Percentiles rank a stretch among this genome's conserved stretches.
Conservation (phyloP, 2,797 vertebrate genomes). For the Coreius guichenoti region DNA sequence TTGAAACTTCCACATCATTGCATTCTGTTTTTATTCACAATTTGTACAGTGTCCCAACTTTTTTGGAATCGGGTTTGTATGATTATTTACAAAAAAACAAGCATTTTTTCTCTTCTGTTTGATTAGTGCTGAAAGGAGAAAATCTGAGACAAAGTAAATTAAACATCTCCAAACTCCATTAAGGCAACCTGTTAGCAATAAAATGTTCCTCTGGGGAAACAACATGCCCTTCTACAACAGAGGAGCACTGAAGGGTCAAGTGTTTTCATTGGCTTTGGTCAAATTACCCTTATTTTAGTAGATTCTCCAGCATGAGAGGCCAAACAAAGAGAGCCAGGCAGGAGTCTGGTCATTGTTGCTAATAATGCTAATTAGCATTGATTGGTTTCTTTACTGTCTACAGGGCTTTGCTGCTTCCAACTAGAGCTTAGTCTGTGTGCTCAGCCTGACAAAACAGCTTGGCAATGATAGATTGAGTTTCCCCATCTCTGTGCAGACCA, state of each 20-base stretch:
- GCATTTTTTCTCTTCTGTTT: background rate
- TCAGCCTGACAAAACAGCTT: slow-evolving; percentile 61
- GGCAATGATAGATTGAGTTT: slow-evolving; percentile 69
- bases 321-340: slow-evolving; percentile 53
- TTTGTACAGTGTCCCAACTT: no score
- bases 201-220: background rate
- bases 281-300: slow-evolving; percentile 51
- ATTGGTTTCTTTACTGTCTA: slow-evolving; percentile 68
- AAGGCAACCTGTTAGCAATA: slow-evolving; percentile 6
- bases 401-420: slow-evolving; percentile 70
- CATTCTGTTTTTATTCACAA: no score
- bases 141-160: background rate
- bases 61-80: no score
- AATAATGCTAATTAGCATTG: slow-evolving; percentile 77
- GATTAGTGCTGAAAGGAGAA: background rate
- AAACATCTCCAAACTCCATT: background rate
- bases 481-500: slow-evolving; percentile 76
- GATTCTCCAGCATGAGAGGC: slow-evolving; percentile 58
- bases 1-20: no score
- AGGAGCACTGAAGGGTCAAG: slow-evolving; percentile 12
- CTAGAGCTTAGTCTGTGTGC: slow-evolving; percentile 72
- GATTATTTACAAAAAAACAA: background rate
- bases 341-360: slow-evolving; percentile 65
- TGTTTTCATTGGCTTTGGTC: slow-evolving; percentile 45
- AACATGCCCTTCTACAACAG: background rate